A percentile compares a stretch with the other conserved stretches of the same genome.
phyloP scores from a whole-genome alignment of 2,888 invertebrate species.

The Carpatolechia fugitivella region DNA sequence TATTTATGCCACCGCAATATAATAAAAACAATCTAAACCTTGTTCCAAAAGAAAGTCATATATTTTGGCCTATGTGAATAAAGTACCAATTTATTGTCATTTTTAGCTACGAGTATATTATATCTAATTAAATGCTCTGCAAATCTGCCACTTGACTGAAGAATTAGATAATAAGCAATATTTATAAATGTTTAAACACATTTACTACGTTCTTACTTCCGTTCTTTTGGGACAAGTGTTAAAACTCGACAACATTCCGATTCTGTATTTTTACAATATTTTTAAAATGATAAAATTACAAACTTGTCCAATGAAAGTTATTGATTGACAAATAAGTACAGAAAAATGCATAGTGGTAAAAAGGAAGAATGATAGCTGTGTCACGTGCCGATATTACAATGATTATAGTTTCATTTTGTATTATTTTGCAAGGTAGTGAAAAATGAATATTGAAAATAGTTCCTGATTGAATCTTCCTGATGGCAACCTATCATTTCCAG shows the following conservation, averaged over 20 bases:
- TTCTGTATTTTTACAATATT: conserved; percentile 6
- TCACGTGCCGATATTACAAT: neutral
- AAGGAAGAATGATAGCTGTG: conserved; percentile 3
- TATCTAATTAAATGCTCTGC: too few relatives aligned
- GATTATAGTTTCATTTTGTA: neutral
- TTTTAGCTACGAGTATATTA: too few relatives aligned
- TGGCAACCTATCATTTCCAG: conserved; percentile 5
- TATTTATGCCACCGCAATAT: neutral
- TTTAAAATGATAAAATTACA: neutral
- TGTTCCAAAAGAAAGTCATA: neutral
- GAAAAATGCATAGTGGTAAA: conserved; percentile 1
- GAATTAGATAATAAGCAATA: neutral
- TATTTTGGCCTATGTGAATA: neutral
- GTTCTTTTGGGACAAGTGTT: neutral
- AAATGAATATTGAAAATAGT: neutral
- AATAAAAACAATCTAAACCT: neutral
- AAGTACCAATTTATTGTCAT: too few relatives aligned
- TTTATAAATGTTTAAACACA: neutral
- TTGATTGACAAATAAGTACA: conserved; percentile 2
- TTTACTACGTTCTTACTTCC: neutral
- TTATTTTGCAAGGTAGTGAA: neutral
- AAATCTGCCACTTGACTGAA: neutral
- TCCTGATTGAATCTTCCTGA: conserved; percentile 2
- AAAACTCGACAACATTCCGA: conserved; percentile 5
- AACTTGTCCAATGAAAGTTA: neutral